Percentiles rank a stretch among this genome's conserved stretches.
Conservation (phyloP, 2,113 vertebrate species). For the Oncorhynchus keta region DNA sequence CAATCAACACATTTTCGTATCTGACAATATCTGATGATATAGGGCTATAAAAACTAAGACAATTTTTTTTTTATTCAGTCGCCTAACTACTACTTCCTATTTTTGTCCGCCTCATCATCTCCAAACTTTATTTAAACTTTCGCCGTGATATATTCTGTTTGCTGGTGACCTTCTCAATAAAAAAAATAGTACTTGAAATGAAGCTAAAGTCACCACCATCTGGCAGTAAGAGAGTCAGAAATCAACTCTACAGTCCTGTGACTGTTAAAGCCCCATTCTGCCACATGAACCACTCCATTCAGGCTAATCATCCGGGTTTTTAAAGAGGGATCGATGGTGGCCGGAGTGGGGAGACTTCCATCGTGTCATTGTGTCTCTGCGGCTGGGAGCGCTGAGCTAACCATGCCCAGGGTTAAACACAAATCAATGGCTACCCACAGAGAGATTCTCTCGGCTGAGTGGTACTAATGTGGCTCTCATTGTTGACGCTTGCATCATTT, state of each 20-base stretch:
- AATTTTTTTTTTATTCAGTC: too few relatives aligned
- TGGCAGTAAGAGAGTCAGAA: too few relatives aligned
- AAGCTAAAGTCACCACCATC: background rate
- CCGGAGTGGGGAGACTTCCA: background rate
- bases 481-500: constrained; percentile 18
- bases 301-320: background rate
- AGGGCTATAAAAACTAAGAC: too few relatives aligned
- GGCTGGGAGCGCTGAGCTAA: background rate
- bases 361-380: constrained; percentile 3
- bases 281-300: background rate
- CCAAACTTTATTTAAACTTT: background rate
- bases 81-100: background rate
- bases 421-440: constrained; percentile 55
- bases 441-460: constrained; percentile 34
- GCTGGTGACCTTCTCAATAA: background rate
- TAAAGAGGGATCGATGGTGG: constrained; percentile 6
- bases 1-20: too few relatives aligned
- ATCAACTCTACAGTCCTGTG: background rate
- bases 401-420: constrained; percentile 50
- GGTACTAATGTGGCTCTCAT: constrained; percentile 22
- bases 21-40: too few relatives aligned
- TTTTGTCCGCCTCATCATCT: background rate
- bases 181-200: background rate
- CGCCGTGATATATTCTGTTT: background rate
- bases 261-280: background rate